Percentiles rank a stretch among this genome's conserved stretches.
Conservation (phyloP, 2,888 invertebrate species). For the Helicoverpa assulta region DNA sequence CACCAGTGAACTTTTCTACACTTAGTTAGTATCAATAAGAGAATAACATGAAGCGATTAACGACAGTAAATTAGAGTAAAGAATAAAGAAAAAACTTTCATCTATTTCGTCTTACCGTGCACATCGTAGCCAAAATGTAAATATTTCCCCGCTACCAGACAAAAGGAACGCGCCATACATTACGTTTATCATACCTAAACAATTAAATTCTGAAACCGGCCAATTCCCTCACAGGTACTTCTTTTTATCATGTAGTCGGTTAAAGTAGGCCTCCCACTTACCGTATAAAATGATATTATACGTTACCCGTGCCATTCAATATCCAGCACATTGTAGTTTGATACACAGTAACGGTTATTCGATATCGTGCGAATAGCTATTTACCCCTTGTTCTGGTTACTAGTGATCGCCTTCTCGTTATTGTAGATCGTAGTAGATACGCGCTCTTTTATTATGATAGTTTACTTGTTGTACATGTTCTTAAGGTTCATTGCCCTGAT, state of each 20-base stretch:
- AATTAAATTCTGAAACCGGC: conserved; percentile 29
- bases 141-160: conserved; percentile 34
- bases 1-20: background rate
- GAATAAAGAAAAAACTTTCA: conserved; percentile 15
- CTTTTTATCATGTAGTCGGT: conserved; percentile 36
- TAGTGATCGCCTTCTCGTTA: conserved; percentile 43
- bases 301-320: conserved; percentile 58
- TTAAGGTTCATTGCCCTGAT: background rate
- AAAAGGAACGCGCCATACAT: conserved; percentile 36
- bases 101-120: conserved; percentile 15
- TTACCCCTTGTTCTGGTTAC: conserved; percentile 41
- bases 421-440: conserved; percentile 4
- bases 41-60: too few relatives aligned
- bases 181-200: conserved; percentile 19
- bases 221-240: conserved; percentile 48
- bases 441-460: conserved; percentile 9
- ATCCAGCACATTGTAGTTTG: conserved; percentile 57
- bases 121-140: conserved; percentile 26
- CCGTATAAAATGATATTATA: conserved; percentile 59
- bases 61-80: background rate
- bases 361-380: conserved; percentile 63
- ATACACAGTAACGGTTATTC: conserved; percentile 62
- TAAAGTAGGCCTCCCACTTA: conserved; percentile 48
- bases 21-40: background rate
- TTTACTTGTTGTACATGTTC: background rate